Evolutionary conservation across 2,113 vertebrate genomes (phyloP).

Genomic region (Strix aluco): DNA sequence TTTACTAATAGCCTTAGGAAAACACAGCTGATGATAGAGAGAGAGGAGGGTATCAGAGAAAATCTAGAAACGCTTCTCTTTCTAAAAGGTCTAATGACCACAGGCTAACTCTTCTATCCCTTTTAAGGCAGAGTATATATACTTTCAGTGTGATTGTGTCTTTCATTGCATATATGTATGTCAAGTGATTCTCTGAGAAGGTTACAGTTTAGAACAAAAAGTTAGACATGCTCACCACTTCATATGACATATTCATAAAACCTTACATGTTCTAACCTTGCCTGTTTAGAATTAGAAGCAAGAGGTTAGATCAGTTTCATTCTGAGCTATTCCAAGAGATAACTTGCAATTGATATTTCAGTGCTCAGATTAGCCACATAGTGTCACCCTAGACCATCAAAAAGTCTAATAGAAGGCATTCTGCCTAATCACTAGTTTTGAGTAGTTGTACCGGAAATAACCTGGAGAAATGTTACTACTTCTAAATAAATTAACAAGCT

Average conservation of each 20-base stretch:
- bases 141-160: not conserved
- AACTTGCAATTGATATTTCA: not conserved
- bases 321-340: not conserved
- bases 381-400: slow-evolving; percentile 69
- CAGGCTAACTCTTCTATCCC: not conserved
- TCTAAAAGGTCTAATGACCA: not conserved
- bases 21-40: not conserved
- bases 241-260: accelerated
- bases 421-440: not conserved
- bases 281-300: not conserved
- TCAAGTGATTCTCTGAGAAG: not conserved
- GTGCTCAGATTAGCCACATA: slow-evolving; percentile 65
- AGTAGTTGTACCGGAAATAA: not conserved
- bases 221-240: not conserved
- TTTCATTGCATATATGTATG: not conserved
- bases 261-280: not conserved
- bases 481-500: not conserved
- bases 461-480: not conserved
- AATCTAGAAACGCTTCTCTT: not conserved
- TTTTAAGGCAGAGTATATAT: not conserved
- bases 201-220: not conserved
- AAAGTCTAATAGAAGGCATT: not conserved
- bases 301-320: not conserved
- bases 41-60: not conserved
- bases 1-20: not conserved